Evolutionary conservation across 2,888 invertebrate genomes (phyloP), one percentile per base, ranked within the genome.

Genomic region (Crioceris asparagi): DNA sequence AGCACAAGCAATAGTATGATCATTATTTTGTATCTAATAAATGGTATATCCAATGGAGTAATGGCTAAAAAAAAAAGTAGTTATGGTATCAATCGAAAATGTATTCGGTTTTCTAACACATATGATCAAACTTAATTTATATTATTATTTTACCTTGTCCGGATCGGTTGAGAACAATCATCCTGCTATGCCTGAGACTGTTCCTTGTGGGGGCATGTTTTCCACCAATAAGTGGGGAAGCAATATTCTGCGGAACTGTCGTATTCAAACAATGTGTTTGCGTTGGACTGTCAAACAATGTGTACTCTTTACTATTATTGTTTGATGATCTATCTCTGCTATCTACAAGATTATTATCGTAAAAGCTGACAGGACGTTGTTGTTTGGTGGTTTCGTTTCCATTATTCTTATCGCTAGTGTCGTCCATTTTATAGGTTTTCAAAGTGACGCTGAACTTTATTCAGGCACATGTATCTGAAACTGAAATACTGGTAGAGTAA

Each of bases 211-310:
- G 79, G 12, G 75, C 73, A 57, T 79, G 79, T 43, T 77, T 67
- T 33, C 74, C 76, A 26, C 75, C 74, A 46, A 79, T 72, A 59
- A 71, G 72, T 46, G 67, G 66, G 16, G 70, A 70, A 35, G 74
- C 72, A 49, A 79, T 71, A 60, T 77, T 79, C 58, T 77, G 77
- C 35, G 79, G 79, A 42, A 79, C 79, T 4, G 79, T 79, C 21
- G 79, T 79, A 49, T 66, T 66, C 52, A 74, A 52, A 52, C 67
- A 67, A 52, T 67, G 64, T 33, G 70, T 66, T 59, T 71, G 71
- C 26, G 71, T 69, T 8, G 71, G 72, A 38, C 46, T 59, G 15
- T 36, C 18, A n/a, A 23, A 21, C 17, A 30, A 23, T 12, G 29
- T 36, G 18, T 17, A 35, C 32, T 32, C 33, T 25, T 23, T 36